These are phyloP conservation scores for Oncorhynchus keta DNA, from an alignment of 2,113 vertebrate species.

Conservation along the genomic window DNA sequence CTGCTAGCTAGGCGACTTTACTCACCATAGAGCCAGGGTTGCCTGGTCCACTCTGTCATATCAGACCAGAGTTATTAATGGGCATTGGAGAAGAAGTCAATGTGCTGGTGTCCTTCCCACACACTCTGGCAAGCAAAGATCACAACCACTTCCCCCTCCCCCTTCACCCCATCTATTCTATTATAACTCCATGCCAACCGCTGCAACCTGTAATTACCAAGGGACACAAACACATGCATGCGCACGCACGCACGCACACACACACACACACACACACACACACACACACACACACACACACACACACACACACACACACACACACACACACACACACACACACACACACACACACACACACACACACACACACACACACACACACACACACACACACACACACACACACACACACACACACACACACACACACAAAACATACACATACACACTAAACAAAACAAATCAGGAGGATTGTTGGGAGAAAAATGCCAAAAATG, in stretches of 20 bases:
- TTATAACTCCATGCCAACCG: constrained; percentile 48
- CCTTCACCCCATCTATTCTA: constrained; percentile 14
- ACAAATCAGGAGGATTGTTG: constrained; percentile 50
- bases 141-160: background rate
- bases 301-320: constrained; percentile 11
- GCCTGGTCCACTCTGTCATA: background rate
- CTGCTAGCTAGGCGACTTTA: background rate
- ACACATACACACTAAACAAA: background rate
- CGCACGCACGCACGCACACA: background rate
- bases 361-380: background rate
- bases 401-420: background rate
- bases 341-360: constrained; percentile 10
- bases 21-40: background rate
- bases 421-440: constrained; percentile 24
- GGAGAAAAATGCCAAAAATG: constrained; percentile 25
- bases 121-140: background rate
- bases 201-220: constrained; percentile 55
- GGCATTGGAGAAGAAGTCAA: background rate
- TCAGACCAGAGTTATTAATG: background rate
- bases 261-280: constrained; percentile 14
- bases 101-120: background rate
- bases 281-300: constrained; percentile 9
- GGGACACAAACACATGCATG: background rate
- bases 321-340: background rate
- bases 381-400: constrained; percentile 11